Conservation (phyloP, 2,797 vertebrate species). For the Clarias pachynema region DNA sequence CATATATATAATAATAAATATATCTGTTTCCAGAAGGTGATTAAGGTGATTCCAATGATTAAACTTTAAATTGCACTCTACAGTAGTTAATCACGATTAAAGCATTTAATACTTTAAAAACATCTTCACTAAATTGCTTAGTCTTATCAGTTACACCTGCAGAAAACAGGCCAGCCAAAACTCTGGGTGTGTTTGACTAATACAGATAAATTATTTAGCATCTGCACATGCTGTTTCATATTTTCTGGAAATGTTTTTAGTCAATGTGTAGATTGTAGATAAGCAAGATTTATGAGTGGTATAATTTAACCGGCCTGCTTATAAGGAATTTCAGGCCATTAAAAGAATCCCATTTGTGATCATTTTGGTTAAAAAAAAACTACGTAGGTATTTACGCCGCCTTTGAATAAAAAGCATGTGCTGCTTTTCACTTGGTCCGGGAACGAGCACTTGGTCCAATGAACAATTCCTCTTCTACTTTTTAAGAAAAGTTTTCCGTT, state of each 20-base stretch:
- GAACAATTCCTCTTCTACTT: conserved; percentile 64
- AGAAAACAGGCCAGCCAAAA: neutral
- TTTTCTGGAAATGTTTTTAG: neutral
- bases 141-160: neutral
- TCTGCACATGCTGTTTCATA: neutral
- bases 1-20: neutral
- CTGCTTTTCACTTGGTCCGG: conserved; percentile 63
- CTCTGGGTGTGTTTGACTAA: neutral
- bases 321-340: conserved; percentile 4
- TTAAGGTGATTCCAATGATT: neutral
- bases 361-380: conserved; percentile 15
- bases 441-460: conserved; percentile 68
- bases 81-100: neutral
- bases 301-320: conserved; percentile 17
- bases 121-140: neutral
- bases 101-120: neutral
- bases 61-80: neutral
- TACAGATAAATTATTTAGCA: neutral
- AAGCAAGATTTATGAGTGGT: conserved; percentile 17
- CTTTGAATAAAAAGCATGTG: conserved; percentile 71
- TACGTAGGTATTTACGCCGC: conserved; percentile 30
- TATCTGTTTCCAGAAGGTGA: no score
- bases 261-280: conserved; percentile 4
- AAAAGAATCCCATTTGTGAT: conserved; percentile 20
- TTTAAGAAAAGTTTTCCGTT: neutral